phyloP scores from a whole-genome alignment of 2,888 invertebrate species.

The Bedellia somnulentella region DNA sequence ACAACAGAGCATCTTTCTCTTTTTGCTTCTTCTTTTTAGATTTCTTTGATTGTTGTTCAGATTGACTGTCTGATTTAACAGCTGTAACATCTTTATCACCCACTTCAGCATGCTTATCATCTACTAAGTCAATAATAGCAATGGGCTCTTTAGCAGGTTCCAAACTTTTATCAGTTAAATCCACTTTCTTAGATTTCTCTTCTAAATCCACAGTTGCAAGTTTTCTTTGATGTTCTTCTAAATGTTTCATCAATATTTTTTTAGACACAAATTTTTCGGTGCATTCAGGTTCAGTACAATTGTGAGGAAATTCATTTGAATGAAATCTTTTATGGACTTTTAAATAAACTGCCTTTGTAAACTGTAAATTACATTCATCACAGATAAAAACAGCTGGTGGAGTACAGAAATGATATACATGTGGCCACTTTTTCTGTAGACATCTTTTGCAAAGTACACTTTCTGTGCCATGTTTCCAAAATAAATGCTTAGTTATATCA shows the following conservation, averaged over 20 bases:
- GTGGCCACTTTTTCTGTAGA: conserved; percentile 88
- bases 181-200: conserved; percentile 19
- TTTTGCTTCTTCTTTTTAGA: conserved; percentile 46
- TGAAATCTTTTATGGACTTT: conserved; percentile 86
- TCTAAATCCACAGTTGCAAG: conserved; percentile 24
- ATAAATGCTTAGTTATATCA: conserved; percentile 86
- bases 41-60: conserved; percentile 36
- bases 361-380: conserved; percentile 77
- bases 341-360: conserved; percentile 74
- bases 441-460: conserved; percentile 84
- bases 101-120: conserved; percentile 32
- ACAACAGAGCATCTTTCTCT: conserved; percentile 46
- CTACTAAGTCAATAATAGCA: conserved; percentile 37
- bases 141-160: conserved; percentile 31
- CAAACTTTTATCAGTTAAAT: conserved; percentile 16
- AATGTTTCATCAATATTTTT: conserved; percentile 74
- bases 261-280: conserved; percentile 79
- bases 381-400: conserved; percentile 78
- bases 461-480: conserved; percentile 92
- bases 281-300: conserved; percentile 72
- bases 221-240: conserved; percentile 59
- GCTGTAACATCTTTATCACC: conserved; percentile 13
- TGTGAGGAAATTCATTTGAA: conserved; percentile 69
- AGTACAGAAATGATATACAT: conserved; percentile 88
- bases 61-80: conserved; percentile 25